A percentile compares a stretch with the other conserved stretches of the same genome.
phyloP scores from a whole-genome alignment of 1,140 invertebrate genomes.

The Aphelinus certus region DNA sequence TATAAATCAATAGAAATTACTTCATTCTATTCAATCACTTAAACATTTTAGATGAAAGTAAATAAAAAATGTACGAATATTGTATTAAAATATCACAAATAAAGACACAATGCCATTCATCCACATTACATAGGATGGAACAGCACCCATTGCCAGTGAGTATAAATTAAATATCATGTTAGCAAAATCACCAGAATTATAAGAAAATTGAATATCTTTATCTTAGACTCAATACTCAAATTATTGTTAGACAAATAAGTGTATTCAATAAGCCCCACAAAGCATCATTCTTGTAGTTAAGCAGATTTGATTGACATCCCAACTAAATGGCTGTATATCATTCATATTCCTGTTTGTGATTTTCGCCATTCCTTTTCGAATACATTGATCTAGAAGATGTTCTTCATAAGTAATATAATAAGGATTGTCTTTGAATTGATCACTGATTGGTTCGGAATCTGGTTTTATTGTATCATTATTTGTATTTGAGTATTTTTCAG shows the following conservation, averaged over 20 bases:
- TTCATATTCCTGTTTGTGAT: conserved; percentile 33
- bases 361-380: conserved; percentile 36
- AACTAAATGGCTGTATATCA: conserved; percentile 37
- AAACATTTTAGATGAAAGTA: too few relatives aligned
- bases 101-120: too few relatives aligned
- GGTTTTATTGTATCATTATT: background rate
- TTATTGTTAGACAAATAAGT: conserved; percentile 10
- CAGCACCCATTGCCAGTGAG: too few relatives aligned
- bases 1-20: too few relatives aligned
- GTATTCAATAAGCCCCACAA: background rate
- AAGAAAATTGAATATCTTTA: too few relatives aligned
- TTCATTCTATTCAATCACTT: too few relatives aligned
- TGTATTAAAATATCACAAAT: too few relatives aligned
- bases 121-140: too few relatives aligned
- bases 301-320: conserved; percentile 35
- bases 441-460: conserved; percentile 7
- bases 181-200: too few relatives aligned
- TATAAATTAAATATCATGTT: too few relatives aligned
- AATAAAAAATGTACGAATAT: too few relatives aligned
- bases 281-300: conserved; percentile 35
- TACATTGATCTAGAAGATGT: conserved; percentile 36
- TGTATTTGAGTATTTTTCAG: background rate
- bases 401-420: conserved; percentile 33
- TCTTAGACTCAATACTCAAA: background rate
- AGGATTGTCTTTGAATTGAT: conserved; percentile 12